These are phyloP conservation scores for Scleropages formosus DNA, from an alignment of 2,797 vertebrate species.

Conservation along the genomic window DNA sequence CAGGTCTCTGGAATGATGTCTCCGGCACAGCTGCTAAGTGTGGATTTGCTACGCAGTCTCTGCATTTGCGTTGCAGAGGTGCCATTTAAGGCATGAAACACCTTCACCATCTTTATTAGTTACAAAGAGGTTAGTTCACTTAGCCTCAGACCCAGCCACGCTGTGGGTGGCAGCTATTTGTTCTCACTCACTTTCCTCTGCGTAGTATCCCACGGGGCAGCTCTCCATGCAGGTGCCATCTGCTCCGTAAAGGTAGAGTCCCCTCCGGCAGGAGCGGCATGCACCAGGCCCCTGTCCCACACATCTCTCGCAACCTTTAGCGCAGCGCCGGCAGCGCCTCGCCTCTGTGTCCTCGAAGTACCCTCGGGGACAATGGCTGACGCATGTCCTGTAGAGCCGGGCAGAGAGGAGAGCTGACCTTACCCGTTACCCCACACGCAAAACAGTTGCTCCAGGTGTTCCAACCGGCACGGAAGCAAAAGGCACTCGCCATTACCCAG, in stretches of 20 bases:
- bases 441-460: no score
- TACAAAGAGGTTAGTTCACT: not conserved
- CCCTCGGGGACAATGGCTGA: constrained; percentile 77
- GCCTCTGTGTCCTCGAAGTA: constrained; percentile 68
- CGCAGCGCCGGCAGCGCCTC: constrained; percentile 76
- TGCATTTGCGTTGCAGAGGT: not conserved
- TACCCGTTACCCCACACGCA: no score
- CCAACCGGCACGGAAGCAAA: not conserved
- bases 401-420: no score
- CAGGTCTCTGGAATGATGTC: not conserved
- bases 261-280: constrained; percentile 76
- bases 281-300: constrained; percentile 51
- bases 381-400: constrained; percentile 70
- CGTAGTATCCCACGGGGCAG: constrained; percentile 71
- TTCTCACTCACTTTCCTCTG: constrained; percentile 74
- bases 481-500: not conserved
- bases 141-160: not conserved
- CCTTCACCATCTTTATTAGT: no score
- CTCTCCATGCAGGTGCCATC: constrained; percentile 63
- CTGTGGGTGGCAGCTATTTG: not conserved
- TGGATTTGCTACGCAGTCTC: not conserved
- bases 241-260: constrained; percentile 72
- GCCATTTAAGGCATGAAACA: not conserved
- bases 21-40: not conserved
- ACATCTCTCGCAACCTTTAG: constrained; percentile 79